Conservation (phyloP, 1,140 invertebrate genomes). For the Goniozus legneri region DNA sequence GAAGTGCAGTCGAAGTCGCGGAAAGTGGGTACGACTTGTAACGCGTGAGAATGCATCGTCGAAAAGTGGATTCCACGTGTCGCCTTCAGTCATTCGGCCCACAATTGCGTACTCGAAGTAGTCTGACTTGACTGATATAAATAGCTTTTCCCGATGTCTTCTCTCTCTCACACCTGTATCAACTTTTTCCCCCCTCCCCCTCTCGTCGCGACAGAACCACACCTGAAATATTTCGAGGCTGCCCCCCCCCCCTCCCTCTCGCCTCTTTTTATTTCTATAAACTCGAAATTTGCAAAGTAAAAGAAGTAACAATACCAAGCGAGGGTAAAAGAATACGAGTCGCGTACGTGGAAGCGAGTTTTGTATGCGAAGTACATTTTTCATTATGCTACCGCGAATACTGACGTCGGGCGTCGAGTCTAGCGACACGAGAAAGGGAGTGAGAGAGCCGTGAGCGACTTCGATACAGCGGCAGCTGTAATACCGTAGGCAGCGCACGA, state of each 20-base stretch:
- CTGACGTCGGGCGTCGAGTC: no score
- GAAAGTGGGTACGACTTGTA: slow-evolving; percentile 7
- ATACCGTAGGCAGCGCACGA: slow-evolving; percentile 12
- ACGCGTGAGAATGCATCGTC: slow-evolving; percentile 14
- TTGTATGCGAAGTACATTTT: neutral
- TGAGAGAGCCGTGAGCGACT: no score
- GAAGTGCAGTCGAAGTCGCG: slow-evolving; percentile 10
- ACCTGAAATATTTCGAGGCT: no score
- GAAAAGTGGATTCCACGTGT: slow-evolving; percentile 24
- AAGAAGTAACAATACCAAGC: no score
- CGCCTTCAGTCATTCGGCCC: no score
- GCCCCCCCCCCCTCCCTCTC: slow-evolving; percentile 6
- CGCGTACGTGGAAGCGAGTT: neutral
- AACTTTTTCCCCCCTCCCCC: neutral
- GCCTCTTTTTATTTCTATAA: neutral
- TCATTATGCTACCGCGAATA: no score
- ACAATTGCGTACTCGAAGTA: no score
- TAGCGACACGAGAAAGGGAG: no score
- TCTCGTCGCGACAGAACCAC: slow-evolving; percentile 2
- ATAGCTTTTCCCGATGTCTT: no score
- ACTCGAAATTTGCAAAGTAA: no score
- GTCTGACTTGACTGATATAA: no score
- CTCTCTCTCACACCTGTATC: no score
- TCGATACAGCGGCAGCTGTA: neutral
- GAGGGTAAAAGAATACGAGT: neutral